These are phyloP conservation scores for Clostera curtula DNA, from an alignment of 2,888 invertebrate species.

Conservation along the genomic window DNA sequence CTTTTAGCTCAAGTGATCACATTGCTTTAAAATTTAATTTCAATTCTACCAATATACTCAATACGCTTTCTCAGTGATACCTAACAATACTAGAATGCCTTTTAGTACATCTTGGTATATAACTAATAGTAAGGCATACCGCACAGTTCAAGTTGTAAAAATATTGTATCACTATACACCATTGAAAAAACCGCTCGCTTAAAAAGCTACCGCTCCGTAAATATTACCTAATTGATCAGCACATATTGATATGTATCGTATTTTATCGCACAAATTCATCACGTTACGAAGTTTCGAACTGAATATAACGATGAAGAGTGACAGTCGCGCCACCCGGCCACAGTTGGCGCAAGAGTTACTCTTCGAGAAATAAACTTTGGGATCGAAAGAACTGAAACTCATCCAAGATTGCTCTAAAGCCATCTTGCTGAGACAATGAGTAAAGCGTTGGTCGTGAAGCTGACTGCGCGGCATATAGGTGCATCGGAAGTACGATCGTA, in stretches of 20 bases:
- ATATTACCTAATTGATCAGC: constrained; percentile 53
- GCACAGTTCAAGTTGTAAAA: constrained; percentile 54
- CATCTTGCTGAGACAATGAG: constrained; percentile 42
- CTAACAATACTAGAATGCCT: constrained; percentile 33
- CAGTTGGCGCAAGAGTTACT: constrained; percentile 50
- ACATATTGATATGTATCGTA: constrained; percentile 73
- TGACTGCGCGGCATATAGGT: constrained; percentile 29
- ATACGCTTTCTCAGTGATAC: constrained; percentile 39
- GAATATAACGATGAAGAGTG: constrained; percentile 37
- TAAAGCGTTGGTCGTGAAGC: constrained; percentile 38
- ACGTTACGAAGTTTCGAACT: constrained; percentile 41
- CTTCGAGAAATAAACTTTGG: constrained; percentile 41
- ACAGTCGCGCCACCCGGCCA: constrained; percentile 62
- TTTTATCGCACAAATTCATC: constrained; percentile 66
- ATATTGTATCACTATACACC: constrained; percentile 58
- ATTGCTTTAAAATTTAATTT: constrained; percentile 17
- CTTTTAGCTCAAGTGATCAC: constrained; percentile 33
- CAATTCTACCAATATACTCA: constrained; percentile 17
- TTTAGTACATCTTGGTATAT: constrained; percentile 37
- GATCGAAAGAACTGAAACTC: constrained; percentile 27
- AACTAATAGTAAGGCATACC: constrained; percentile 64
- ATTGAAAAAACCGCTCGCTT: constrained; percentile 42
- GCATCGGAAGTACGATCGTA: constrained; percentile 51
- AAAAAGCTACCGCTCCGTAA: constrained; percentile 62
- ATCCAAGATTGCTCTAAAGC: constrained; percentile 40